A percentile compares a stretch with the other conserved stretches of the same genome.
These are phyloP conservation scores for Oedothorax gibbosus DNA, from an alignment of 1,140 invertebrate genomes.

Conservation along the genomic window DNA sequence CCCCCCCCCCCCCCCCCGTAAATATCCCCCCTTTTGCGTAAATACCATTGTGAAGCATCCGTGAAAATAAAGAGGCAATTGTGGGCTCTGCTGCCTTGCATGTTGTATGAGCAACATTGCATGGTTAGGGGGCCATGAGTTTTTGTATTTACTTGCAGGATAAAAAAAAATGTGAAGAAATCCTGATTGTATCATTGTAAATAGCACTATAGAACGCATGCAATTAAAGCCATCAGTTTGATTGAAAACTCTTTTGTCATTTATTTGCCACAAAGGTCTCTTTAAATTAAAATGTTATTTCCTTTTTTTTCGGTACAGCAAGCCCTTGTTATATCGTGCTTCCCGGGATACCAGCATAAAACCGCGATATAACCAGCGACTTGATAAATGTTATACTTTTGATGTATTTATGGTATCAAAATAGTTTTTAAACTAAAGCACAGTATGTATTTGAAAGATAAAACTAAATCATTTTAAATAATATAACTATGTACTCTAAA, in stretches of 20 bases:
- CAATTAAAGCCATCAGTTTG: conserved; percentile 61
- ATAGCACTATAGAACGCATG: conserved; percentile 60
- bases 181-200: conserved; percentile 60
- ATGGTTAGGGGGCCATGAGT: conserved; percentile 27
- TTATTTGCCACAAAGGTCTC: not conserved
- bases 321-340: too few species aligned
- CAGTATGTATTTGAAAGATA: too few species aligned
- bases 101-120: conserved; percentile 50
- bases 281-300: too few species aligned
- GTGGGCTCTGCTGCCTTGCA: conserved; percentile 28
- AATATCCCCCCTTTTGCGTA: conserved; percentile 12
- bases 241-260: conserved; percentile 47
- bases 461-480: too few species aligned
- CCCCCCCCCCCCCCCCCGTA: conserved; percentile 17
- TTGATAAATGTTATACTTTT: too few species aligned
- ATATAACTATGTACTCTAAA: too few species aligned
- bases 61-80: conserved; percentile 39
- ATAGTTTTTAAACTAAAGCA: too few species aligned
- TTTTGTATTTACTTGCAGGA: conserved; percentile 55
- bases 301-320: too few species aligned
- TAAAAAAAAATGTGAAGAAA: conserved; percentile 10
- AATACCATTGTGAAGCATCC: conserved; percentile 56
- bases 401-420: too few species aligned
- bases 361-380: too few species aligned
- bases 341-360: too few species aligned